Percentiles rank a stretch among this genome's conserved stretches.
Evolutionary conservation across 2,113 vertebrate genomes (phyloP).

Genomic region (Ptyas mucosa): DNA sequence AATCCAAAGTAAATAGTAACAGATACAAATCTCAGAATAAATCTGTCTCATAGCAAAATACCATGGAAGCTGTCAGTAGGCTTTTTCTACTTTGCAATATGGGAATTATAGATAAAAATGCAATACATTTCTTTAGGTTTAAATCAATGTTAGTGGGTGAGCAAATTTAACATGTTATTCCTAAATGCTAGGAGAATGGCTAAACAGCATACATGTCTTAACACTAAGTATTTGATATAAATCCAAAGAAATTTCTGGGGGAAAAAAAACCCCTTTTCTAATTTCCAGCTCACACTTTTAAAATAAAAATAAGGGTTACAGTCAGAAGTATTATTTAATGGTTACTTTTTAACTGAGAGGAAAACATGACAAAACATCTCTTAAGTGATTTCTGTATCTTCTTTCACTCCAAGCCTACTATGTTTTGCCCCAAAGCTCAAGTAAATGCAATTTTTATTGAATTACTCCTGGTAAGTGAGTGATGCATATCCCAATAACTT

Average conservation of each 20-base stretch:
- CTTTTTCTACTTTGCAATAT: not conserved
- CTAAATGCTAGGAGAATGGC: not conserved
- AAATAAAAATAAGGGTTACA: not conserved
- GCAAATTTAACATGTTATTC: not conserved
- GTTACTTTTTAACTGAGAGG: not conserved
- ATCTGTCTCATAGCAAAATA: not conserved
- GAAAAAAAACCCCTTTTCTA: not conserved
- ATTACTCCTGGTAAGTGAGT: not conserved
- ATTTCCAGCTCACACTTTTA: not conserved
- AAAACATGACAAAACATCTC: not conserved
- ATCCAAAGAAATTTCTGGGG: not conserved
- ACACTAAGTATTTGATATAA: not conserved
- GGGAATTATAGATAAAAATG: constrained; percentile 1
- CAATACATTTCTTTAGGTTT: not conserved
- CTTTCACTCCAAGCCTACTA: not conserved
- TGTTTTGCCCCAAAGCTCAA: not conserved
- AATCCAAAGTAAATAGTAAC: not conserved
- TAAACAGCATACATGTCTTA: not conserved
- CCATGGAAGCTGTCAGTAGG: not conserved
- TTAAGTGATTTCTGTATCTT: not conserved
- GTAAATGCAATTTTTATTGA: not conserved
- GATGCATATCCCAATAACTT: not conserved
- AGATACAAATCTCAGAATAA: not conserved
- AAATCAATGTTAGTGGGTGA: not conserved
- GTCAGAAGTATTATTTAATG: not conserved